Evolutionary conservation across 2,797 vertebrate genomes (phyloP).

Genomic region (Leontocebus nigricollis): DNA sequence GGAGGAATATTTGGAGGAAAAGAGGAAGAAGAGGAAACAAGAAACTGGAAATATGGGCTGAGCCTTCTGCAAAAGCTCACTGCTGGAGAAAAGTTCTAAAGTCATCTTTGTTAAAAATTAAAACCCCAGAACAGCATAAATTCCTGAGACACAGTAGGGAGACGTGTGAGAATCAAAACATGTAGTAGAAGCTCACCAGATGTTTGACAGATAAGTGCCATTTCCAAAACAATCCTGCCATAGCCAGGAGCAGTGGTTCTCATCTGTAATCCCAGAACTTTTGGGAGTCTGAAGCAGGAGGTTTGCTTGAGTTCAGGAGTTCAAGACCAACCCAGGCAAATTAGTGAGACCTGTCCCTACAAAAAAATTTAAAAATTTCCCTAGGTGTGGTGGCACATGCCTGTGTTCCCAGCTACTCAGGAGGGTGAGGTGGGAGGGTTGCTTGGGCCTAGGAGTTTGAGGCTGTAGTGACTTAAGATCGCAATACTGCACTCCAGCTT

Average conservation of each 20-base stretch:
- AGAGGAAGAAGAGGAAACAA: background rate
- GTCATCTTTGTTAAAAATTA: background rate
- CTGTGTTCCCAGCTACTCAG: background rate
- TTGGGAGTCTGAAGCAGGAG: background rate
- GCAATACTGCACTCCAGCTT: background rate
- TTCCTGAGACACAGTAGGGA: background rate
- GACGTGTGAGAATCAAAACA: background rate
- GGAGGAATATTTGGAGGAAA: background rate
- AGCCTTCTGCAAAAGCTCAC: background rate
- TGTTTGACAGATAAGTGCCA: background rate
- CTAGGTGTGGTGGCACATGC: background rate
- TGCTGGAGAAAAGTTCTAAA: background rate
- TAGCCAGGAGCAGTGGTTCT: background rate
- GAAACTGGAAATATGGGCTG: background rate
- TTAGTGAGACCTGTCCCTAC: background rate
- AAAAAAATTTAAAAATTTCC: background rate
- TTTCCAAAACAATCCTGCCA: background rate
- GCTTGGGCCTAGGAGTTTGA: background rate
- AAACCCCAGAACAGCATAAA: background rate
- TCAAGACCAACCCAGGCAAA: background rate
- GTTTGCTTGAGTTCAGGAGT: background rate
- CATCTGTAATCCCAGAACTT: background rate
- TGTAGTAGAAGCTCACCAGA: background rate
- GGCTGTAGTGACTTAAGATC: background rate
- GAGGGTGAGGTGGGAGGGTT: background rate